These are phyloP conservation scores for Habrosyne pyritoides DNA, from an alignment of 2,888 invertebrate species.

Conservation along the genomic window DNA sequence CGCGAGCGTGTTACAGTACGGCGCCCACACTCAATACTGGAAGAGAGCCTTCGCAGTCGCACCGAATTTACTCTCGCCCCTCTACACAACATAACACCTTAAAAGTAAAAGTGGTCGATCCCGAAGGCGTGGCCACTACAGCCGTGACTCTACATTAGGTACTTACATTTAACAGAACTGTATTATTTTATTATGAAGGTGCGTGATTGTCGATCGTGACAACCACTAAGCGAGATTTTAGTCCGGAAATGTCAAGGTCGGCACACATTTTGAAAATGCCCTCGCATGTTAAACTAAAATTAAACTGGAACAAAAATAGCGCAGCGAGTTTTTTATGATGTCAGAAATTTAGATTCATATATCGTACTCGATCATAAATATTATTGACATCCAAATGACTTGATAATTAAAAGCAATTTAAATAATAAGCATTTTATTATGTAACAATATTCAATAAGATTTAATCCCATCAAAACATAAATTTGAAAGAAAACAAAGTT, in stretches of 20 bases:
- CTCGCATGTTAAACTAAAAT: constrained; percentile 24
- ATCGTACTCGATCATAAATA: too few relatives aligned
- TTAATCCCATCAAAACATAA: too few relatives aligned
- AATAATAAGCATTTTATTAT: too few relatives aligned
- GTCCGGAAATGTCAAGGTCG: constrained; percentile 57
- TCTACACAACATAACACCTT: constrained; percentile 56
- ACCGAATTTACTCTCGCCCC: constrained; percentile 59
- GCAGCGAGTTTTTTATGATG: background rate
- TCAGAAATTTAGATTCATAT: too few relatives aligned
- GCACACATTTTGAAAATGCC: constrained; percentile 22
- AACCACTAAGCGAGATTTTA: constrained; percentile 30
- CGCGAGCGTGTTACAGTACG: constrained; percentile 48
- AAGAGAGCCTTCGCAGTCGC: constrained; percentile 41
- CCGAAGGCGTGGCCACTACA: constrained; percentile 65
- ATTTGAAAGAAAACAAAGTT: too few relatives aligned
- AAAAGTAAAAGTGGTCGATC: constrained; percentile 80
- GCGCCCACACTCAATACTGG: constrained; percentile 55
- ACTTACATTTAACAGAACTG: constrained; percentile 34
- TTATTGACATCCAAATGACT: background rate
- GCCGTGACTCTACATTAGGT: constrained; percentile 53
- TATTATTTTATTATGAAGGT: constrained; percentile 53
- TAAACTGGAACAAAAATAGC: constrained; percentile 18
- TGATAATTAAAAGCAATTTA: background rate
- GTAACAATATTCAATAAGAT: too few relatives aligned
- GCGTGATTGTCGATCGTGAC: constrained; percentile 52